Evolutionary conservation across 2,888 invertebrate genomes (phyloP), one percentile per base, ranked within the genome.

Genomic region (Cerastis rubricosa): DNA sequence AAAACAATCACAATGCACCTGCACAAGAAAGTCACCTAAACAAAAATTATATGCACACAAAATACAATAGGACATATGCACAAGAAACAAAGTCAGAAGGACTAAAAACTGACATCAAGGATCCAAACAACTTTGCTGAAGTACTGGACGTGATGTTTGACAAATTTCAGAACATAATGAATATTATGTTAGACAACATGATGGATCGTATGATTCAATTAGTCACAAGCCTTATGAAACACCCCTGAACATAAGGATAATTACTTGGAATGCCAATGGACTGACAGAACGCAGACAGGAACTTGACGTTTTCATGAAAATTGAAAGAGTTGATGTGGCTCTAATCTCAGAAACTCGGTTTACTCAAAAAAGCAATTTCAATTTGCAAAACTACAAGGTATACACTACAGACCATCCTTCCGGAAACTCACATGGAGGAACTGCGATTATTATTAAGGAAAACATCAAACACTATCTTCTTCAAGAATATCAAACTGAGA

Each of bases 211-310:
- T 69, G 45, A 69, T 57, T 19, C 17, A 69, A 43, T 22, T 57
- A 43, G 19, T 57, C 43, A 43, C 43, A 57, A n/a, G 25, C 17
- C 57, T 69, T n/a, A 19, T 25, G 11, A 57, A 54, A 8, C 43
- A 19, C 25, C 25, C 43, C 45, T 57, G 25, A 69, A 57, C 29
- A 5, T 57, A 9, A 25, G 69, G 6, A 45, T 69, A n/a, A 43
- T 57, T 8, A 69, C 57, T 25, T 69, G 69, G 69, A 69, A 69
- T 43, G 69, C 69, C 25, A 69, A 69, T 11, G 69, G 69, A 11
- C 43, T 69, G 17, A 57, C 69, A 2, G 57, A 63, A 63, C 29
- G 71, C 7, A n/a, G 49, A 17, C 29, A 49, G 43, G 71, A 71
- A 49, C 71, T 63, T 47, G 71, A 71, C n/a, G 14, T 63, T 5